These are phyloP conservation scores for Fundulus diaphanus DNA, from an alignment of 2,797 vertebrate species.

Conservation along the genomic window DNA sequence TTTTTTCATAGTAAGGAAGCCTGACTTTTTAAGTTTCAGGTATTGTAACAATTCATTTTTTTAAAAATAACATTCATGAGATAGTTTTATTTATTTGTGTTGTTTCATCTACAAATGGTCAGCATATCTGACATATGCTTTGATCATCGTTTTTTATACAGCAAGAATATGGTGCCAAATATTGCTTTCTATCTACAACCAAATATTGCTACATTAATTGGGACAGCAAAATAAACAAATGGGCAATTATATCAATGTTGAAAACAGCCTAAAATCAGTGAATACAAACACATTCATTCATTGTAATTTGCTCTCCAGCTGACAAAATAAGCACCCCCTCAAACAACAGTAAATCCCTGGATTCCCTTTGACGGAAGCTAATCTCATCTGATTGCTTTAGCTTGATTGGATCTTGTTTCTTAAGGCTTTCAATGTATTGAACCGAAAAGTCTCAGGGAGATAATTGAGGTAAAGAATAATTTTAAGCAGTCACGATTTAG, in stretches of 20 bases:
- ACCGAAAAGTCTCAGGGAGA: background rate
- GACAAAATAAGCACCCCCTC: background rate
- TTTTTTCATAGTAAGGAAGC: too few species aligned
- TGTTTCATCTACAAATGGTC: too few species aligned
- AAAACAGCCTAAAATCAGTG: background rate
- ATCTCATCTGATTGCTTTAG: too few species aligned
- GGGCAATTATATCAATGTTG: background rate
- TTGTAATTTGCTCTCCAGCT: background rate
- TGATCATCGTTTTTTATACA: too few species aligned
- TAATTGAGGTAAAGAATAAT: background rate
- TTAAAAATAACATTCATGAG: too few species aligned
- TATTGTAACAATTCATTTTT: too few species aligned
- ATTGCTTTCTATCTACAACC: background rate
- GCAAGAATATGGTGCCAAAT: background rate
- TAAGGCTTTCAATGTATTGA: background rate
- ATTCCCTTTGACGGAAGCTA: background rate
- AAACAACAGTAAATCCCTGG: background rate
- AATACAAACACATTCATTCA: background rate
- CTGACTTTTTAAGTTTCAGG: too few species aligned
- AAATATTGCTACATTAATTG: background rate
- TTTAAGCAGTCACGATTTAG: background rate
- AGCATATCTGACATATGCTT: too few species aligned
- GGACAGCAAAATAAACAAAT: background rate
- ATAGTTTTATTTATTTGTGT: too few species aligned
- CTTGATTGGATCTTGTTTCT: background rate